These are phyloP conservation scores for Ctenicera cuprea DNA, from an alignment of 2,888 invertebrate genomes.

Conservation along the genomic window DNA sequence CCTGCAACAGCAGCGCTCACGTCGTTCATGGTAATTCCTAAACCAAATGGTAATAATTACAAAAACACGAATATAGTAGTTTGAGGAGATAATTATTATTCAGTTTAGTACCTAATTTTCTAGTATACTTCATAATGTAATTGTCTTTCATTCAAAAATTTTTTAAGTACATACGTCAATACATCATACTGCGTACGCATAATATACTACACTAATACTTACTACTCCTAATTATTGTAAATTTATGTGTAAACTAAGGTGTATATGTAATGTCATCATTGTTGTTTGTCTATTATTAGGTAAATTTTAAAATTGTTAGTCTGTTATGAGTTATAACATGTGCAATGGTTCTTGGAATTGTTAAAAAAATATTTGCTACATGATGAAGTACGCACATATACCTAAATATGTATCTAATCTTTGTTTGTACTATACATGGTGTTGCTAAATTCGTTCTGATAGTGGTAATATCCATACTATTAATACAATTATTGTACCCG, in stretches of 20 bases:
- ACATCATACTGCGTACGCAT: too few relatives aligned
- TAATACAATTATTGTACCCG: too few relatives aligned
- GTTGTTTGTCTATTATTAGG: neutral
- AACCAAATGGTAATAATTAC: neutral
- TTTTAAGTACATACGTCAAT: neutral
- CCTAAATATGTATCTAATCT: too few relatives aligned
- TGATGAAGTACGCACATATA: too few relatives aligned
- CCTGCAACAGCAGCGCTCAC: slow-evolving; percentile 24
- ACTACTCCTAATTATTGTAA: slow-evolving; percentile 1
- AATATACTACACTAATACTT: neutral
- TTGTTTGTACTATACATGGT: too few relatives aligned
- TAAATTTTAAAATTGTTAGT: neutral
- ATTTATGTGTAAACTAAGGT: slow-evolving; percentile 19
- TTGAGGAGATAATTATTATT: too few relatives aligned
- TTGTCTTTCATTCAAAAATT: neutral
- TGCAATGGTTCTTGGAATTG: neutral
- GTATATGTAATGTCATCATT: neutral
- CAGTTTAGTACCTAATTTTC: neutral
- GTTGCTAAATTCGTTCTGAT: too few relatives aligned
- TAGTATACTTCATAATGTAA: slow-evolving; percentile 1
- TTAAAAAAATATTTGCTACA: neutral
- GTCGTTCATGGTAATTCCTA: slow-evolving; percentile 46
- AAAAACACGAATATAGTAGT: too few relatives aligned
- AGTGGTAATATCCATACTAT: too few relatives aligned
- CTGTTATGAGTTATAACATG: neutral